Percentiles rank a stretch among this genome's conserved stretches.
These are phyloP conservation scores for Melanchra persicariae DNA, from an alignment of 2,888 invertebrate genomes.

Conservation along the genomic window DNA sequence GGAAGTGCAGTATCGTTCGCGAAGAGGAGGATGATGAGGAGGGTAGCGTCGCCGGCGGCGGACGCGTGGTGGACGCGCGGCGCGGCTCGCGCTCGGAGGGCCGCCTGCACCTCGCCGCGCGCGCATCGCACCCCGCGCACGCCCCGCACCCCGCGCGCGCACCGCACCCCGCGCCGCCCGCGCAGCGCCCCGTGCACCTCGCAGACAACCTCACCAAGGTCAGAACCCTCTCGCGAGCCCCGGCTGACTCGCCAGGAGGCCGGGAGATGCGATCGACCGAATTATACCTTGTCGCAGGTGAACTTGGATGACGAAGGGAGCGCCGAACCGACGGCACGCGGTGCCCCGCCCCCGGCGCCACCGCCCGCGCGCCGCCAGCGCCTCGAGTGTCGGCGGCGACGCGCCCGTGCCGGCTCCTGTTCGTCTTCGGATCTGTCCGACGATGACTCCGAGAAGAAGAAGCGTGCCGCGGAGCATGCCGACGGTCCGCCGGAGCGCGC, in stretches of 20 bases:
- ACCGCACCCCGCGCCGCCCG: slow-evolving; percentile 88
- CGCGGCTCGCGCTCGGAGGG: slow-evolving; percentile 96
- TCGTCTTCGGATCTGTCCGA: slow-evolving; percentile 98
- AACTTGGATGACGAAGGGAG: slow-evolving; percentile 81
- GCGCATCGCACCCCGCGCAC: slow-evolving; percentile 88
- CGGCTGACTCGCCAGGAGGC: slow-evolving; percentile 25
- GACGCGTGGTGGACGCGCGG: slow-evolving; percentile 89
- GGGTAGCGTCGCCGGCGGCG: slow-evolving; percentile 88
- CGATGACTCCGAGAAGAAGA: slow-evolving; percentile 96
- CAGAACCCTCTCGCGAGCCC: slow-evolving; percentile 29
- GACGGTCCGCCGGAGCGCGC: slow-evolving; percentile 91
- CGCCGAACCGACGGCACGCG: slow-evolving; percentile 64
- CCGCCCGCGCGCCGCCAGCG: slow-evolving; percentile 82
- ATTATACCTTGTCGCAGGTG: slow-evolving; percentile 68
- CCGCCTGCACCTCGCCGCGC: slow-evolving; percentile 93
- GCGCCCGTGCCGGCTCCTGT: slow-evolving; percentile 93
- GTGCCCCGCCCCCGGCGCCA: slow-evolving; percentile 78
- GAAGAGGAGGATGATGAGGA: slow-evolving; percentile 98
- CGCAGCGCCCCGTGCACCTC: slow-evolving; percentile 89
- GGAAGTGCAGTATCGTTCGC: slow-evolving; percentile 97
- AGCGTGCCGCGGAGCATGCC: slow-evolving; percentile 93
- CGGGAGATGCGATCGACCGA: slow-evolving; percentile 39
- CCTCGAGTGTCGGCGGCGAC: slow-evolving; percentile 82
- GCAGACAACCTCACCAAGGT: slow-evolving; percentile 91
- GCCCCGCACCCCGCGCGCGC: slow-evolving; percentile 79